Percentiles rank a stretch among this genome's conserved stretches.
Conservation (phyloP, 2,113 vertebrate species). For the Nothoprocta pentlandii region DNA sequence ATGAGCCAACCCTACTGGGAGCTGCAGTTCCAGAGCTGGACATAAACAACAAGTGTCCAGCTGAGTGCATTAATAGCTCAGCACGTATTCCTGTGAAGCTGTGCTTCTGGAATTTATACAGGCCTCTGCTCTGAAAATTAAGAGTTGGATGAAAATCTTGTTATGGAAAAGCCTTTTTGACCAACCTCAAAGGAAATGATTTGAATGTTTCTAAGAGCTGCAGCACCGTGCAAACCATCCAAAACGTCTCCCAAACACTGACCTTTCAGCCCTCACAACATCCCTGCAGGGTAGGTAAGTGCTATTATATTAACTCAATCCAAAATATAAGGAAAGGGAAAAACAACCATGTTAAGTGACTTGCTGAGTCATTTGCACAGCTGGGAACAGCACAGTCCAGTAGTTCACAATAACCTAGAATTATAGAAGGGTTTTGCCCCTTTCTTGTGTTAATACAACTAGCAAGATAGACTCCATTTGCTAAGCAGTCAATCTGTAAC, state of each 20-base stretch:
- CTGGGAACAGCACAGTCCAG: neutral
- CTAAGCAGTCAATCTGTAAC: neutral
- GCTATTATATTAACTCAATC: neutral
- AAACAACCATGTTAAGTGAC: neutral
- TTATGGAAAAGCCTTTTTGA: neutral
- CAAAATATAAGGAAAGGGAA: neutral
- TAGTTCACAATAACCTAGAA: neutral
- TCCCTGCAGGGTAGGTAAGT: neutral
- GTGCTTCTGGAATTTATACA: neutral
- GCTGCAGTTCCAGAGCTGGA: neutral
- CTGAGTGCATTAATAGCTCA: neutral
- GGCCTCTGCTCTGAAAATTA: neutral
- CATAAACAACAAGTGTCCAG: neutral
- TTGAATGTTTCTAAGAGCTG: neutral
- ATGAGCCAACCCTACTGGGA: neutral
- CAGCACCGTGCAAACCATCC: neutral
- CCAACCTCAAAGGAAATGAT: neutral
- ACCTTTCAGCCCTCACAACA: neutral
- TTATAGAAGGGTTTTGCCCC: neutral
- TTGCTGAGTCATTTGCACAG: slow-evolving; percentile 15
- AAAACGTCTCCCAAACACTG: neutral
- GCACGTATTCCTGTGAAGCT: neutral
- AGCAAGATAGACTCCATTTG: neutral
- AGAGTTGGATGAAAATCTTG: neutral
- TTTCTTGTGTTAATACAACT: neutral